Evolutionary conservation across 2,113 vertebrate genomes (phyloP).

Genomic region (Anser brachyrhynchus): DNA sequence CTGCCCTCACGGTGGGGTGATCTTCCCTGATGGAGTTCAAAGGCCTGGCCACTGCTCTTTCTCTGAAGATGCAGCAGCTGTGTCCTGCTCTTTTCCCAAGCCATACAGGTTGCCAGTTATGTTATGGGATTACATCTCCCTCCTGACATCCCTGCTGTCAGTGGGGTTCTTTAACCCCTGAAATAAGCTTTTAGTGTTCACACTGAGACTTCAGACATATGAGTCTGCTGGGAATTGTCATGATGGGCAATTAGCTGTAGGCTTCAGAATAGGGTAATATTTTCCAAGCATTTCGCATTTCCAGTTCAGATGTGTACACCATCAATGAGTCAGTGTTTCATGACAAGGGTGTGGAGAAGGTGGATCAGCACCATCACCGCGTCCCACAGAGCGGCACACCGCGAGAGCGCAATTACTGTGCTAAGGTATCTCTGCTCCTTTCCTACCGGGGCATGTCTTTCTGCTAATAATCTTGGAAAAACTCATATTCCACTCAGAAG

Average conservation of each 20-base stretch:
- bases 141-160: slow-evolving; percentile 23
- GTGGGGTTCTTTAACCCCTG: slow-evolving; percentile 1
- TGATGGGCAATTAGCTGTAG: not conserved
- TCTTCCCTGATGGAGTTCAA: slow-evolving; percentile 24
- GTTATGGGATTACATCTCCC: not conserved
- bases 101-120: not conserved
- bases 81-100: slow-evolving; percentile 8
- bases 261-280: not conserved
- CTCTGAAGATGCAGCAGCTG: not conserved
- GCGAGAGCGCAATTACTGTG: not conserved
- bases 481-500: not conserved
- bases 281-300: not conserved
- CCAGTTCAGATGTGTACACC: not conserved
- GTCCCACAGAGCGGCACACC: slow-evolving; percentile 7
- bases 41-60: slow-evolving; percentile 2
- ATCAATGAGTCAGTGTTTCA: not conserved
- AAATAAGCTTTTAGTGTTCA: slow-evolving; percentile 24
- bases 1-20: not conserved
- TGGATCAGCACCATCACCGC: not conserved
- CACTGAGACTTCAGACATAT: not conserved
- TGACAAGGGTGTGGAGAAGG: not conserved
- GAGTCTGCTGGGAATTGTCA: not conserved
- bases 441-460: not conserved
- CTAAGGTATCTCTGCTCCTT: not conserved
- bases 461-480: slow-evolving; percentile 20